These are phyloP conservation scores for Drosophila diplacantha DNA, from an alignment of 2,888 invertebrate genomes.

Conservation along the genomic window DNA sequence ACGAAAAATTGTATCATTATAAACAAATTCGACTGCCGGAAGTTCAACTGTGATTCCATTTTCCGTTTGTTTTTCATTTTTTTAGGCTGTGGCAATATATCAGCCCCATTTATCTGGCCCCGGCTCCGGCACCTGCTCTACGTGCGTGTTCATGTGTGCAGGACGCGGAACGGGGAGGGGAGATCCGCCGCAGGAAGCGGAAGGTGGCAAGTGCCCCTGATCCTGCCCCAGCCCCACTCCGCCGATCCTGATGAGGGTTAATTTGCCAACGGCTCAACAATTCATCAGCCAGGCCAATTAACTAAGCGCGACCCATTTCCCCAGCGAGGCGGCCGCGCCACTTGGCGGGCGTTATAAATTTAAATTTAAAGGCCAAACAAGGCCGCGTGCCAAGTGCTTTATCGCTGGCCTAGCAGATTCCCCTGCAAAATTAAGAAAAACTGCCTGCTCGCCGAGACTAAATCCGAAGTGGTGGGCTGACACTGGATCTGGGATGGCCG, in stretches of 20 bases:
- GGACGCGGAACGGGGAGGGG: background rate
- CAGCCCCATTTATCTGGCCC: conserved; percentile 26
- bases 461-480: conserved; percentile 18
- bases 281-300: conserved; percentile 60
- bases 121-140: conserved; percentile 20
- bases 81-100: conserved; percentile 12
- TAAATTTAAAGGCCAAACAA: conserved; percentile 70
- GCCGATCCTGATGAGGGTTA: conserved; percentile 60
- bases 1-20: background rate
- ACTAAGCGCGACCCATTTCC: conserved; percentile 47
- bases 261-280: conserved; percentile 46
- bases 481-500: conserved; percentile 12
- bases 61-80: background rate
- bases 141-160: conserved; percentile 39
- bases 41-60: conserved; percentile 1
- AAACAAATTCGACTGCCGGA: conserved; percentile 1
- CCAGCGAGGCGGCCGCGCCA: conserved; percentile 13
- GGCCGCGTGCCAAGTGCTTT: conserved; percentile 47
- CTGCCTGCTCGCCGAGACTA: conserved; percentile 20
- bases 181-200: conserved; percentile 1
- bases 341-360: conserved; percentile 61
- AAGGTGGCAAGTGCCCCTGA: conserved; percentile 9
- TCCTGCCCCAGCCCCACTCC: conserved; percentile 6
- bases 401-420: conserved; percentile 55
- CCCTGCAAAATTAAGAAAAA: conserved; percentile 56